Percentiles rank a stretch among this genome's conserved stretches.
These are phyloP conservation scores for Cyphomyrmex costatus DNA, from an alignment of 1,140 invertebrate species.

Conservation along the genomic window DNA sequence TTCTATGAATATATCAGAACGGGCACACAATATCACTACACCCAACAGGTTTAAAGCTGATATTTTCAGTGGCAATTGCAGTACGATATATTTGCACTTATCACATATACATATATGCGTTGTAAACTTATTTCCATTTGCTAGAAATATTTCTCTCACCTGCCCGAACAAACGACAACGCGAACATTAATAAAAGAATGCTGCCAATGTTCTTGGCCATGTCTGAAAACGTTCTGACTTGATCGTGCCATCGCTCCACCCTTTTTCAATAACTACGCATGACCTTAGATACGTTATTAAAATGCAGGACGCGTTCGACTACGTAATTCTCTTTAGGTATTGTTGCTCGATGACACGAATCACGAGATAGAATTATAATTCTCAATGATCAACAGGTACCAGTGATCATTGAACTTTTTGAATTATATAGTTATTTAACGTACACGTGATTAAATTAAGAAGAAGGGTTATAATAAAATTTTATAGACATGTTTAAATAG, in stretches of 20 bases:
- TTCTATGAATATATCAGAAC: neutral
- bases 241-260: conserved; percentile 70
- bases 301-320: conserved; percentile 81
- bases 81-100: neutral
- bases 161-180: conserved; percentile 62
- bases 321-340: conserved; percentile 76
- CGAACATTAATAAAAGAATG: conserved; percentile 64
- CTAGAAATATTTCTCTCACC: conserved; percentile 74
- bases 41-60: neutral
- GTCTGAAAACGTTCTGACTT: conserved; percentile 81
- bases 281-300: conserved; percentile 84
- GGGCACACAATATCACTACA: neutral
- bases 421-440: neutral
- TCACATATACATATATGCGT: neutral
- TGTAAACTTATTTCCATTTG: neutral
- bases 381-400: neutral
- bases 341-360: conserved; percentile 53
- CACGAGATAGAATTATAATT: conserved; percentile 54
- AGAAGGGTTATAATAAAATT: neutral
- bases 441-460: neutral
- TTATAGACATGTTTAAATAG: neutral
- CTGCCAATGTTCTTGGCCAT: conserved; percentile 77
- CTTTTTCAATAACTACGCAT: conserved; percentile 85
- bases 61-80: neutral
- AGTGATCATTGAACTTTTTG: neutral